Percentiles rank a stretch among this genome's conserved stretches.
These are phyloP conservation scores for Antitype chi DNA, from an alignment of 2,888 invertebrate species.

Conservation along the genomic window DNA sequence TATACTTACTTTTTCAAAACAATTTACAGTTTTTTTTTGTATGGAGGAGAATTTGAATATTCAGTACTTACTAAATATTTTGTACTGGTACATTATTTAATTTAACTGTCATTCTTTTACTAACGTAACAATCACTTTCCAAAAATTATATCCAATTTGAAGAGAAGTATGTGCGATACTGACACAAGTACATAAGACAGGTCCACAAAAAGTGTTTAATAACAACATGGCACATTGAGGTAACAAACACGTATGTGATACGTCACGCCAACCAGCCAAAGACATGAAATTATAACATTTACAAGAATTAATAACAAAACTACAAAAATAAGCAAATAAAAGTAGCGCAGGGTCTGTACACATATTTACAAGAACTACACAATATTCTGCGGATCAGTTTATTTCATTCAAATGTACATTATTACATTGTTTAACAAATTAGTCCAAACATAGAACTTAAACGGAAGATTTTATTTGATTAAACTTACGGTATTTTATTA, in stretches of 20 bases:
- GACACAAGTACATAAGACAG: conserved; percentile 10
- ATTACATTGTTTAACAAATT: conserved; percentile 8
- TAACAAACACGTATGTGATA: not conserved
- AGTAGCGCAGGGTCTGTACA: conserved; percentile 55
- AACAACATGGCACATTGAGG: conserved; percentile 5
- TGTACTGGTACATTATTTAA: not conserved
- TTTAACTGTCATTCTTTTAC: not conserved
- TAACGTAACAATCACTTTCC: not conserved
- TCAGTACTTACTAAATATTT: not conserved
- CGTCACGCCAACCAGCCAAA: conserved; percentile 40
- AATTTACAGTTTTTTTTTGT: not conserved
- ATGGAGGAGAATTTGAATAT: not conserved
- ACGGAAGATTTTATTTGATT: conserved; percentile 1
- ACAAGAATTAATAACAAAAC: conserved; percentile 47
- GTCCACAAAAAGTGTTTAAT: not conserved
- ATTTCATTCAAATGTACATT: conserved; percentile 53
- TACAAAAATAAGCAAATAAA: conserved; percentile 55
- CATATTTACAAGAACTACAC: conserved; percentile 54
- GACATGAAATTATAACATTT: conserved; percentile 27
- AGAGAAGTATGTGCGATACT: conserved; percentile 1
- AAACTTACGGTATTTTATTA: conserved; percentile 18
- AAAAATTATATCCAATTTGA: not conserved
- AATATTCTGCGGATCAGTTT: conserved; percentile 46
- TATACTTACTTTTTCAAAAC: not conserved
- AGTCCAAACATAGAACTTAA: conserved; percentile 1